Base-by-base conservation (phyloP, 1,140 invertebrate genomes). In the Drosophila sp. region DNA sequence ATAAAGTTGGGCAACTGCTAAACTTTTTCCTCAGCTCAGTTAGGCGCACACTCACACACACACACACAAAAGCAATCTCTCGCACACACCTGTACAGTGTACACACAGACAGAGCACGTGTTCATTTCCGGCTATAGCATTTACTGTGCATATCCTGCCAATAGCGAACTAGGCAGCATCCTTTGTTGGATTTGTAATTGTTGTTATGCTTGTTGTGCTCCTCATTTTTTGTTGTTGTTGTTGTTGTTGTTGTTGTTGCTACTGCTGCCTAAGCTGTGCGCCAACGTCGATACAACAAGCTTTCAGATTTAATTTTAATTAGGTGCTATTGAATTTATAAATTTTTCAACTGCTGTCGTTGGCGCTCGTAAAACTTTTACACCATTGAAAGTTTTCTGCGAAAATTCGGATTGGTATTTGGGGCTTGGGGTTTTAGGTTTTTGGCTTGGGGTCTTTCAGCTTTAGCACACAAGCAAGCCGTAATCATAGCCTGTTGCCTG, bases 301-400 rank as follows among this genome's bases (percentile, higher is more conserved):
- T 89, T 83, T 89, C 73, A 74, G 83, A 89, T 89, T 89, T 89
- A 89, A 89, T 89, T 89, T 89, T 89, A 89, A 89, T 89, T 89
- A 89, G 83, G 71, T 89, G 83, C 83, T 89, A 89, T 89, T 89
- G 83, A 89, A 89, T 87, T 89, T 87, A 89, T 89, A 87, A 77
- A 87, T 83, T 89, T 89, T 89, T 89, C 76, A 89, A 69, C 76
- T 82, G 78, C 82, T 78, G 78, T 78, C 77, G 64, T 54, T 66
- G 45, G 45, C 29, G 73, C 62, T 62, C 74, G 75, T 66, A 73
- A 82, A 89, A 87, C 83, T 87, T 87, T 87, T 58, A 65, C 83
- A 38, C 71, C 72, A 76, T 58, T 61, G 61, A 87, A 89, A 81
- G 80, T 89, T 82, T 46, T 41, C 29, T 53, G 36, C 43, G 14